Conservation (phyloP, 2,113 vertebrate species). For the Sebastes fasciatus region DNA sequence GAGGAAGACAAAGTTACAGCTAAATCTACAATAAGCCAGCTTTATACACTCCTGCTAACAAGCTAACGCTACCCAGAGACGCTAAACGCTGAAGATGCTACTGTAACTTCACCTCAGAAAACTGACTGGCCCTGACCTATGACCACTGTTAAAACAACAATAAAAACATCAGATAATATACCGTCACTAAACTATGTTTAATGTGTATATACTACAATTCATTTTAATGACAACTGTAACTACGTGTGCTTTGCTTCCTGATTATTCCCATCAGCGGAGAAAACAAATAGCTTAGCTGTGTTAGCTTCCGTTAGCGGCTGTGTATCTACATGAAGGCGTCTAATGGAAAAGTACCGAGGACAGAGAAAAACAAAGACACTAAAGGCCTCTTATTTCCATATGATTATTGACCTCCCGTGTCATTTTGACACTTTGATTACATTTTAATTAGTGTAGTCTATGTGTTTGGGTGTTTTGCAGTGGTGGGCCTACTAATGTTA, state of each 20-base stretch:
- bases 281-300: slow-evolving; percentile 19
- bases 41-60: slow-evolving; percentile 23
- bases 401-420: background rate
- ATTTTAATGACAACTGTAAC: background rate
- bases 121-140: background rate
- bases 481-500: background rate
- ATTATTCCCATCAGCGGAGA: background rate
- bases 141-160: background rate
- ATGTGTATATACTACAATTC: background rate
- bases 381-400: background rate
- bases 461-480: background rate
- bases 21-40: background rate
- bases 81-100: slow-evolving; percentile 21
- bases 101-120: background rate
- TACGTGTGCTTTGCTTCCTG: background rate
- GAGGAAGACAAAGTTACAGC: background rate
- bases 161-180: background rate
- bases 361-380: slow-evolving; percentile 28
- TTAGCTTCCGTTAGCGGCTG: background rate
- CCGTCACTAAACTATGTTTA: background rate
- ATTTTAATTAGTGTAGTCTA: background rate
- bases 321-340: slow-evolving; percentile 40
- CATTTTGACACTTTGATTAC: background rate
- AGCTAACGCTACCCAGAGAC: slow-evolving; percentile 40
- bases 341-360: slow-evolving; percentile 66